Evolutionary conservation across 2,797 vertebrate species (phyloP), one percentile per base, ranked within the genome.

Genomic region (Anguilla anguilla): DNA sequence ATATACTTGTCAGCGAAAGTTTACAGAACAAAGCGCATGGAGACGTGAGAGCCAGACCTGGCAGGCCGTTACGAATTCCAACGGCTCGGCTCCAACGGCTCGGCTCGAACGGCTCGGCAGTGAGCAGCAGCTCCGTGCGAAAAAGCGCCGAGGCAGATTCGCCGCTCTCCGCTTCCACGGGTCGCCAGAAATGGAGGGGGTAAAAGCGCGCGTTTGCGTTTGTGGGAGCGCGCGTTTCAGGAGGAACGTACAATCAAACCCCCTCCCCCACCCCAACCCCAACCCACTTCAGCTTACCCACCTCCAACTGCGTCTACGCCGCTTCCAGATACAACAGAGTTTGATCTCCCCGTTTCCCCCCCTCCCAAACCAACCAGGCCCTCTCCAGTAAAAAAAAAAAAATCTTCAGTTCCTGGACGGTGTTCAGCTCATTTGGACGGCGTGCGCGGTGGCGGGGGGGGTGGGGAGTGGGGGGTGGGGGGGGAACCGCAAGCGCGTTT

Each of bases 371-470:
- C 43, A 61, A 49, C 84, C 67, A 82, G 85, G 69, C 88, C 28
- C 86, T 87, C 86, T 67, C 53, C 77, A 81, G 77, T n/a, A 22
- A 43, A 69, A 69, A 69, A 69, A 93, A 61, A 93, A 93, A 94
- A 93, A 92, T 93, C 94, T 96, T 95, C 96, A 94, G 96, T 95
- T 95, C 95, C 97, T 98, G 97, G 97, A 97, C 93, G 92, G 94
- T 93, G 91, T 96, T 98, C 97, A 97, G 96, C 97, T 97, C 97
- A 97, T 97, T 97, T 98, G 97, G 97, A 97, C 93, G 91, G 96
- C 94, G 92, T 94, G 35, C 35, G 35, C 35, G 35, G 35, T 35
- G 35, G 35, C 1, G 35, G 35, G 31, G 31, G 31, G 31, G 31
- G n/a, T n/a, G n/a, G n/a, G n/a, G n/a, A n/a, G n/a, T n/a, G n/a